phyloP scores from a whole-genome alignment of 2,113 vertebrate species.

The Macaca nemestrina region DNA sequence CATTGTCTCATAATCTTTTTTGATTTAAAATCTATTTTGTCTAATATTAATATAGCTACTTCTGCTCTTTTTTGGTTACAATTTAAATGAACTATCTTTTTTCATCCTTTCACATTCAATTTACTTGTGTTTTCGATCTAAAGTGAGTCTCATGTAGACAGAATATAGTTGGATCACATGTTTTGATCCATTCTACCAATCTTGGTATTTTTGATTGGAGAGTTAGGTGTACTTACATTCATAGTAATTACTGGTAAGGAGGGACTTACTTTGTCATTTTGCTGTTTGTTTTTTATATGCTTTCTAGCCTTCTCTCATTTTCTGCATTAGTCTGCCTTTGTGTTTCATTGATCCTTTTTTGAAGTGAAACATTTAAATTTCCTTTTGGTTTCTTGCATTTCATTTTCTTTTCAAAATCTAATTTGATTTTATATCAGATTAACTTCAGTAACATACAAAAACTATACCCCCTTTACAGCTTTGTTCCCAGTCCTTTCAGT shows the following conservation, averaged over 20 bases:
- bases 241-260: not conserved
- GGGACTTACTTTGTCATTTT: not conserved
- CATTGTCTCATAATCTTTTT: not conserved
- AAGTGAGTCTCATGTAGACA: not conserved
- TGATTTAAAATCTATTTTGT: not conserved
- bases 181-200: not conserved
- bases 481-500: not conserved
- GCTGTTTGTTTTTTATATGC: not conserved
- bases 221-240: not conserved
- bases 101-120: not conserved
- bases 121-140: not conserved
- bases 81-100: not conserved
- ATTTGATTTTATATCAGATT: not conserved
- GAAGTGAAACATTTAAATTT: not conserved
- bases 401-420: no score
- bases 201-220: not conserved
- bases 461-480: not conserved
- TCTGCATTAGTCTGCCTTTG: not conserved
- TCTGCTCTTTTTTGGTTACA: not conserved
- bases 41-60: not conserved
- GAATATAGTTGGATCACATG: not conserved
- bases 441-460: not conserved
- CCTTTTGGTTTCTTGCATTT: not conserved
- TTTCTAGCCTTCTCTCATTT: not conserved
- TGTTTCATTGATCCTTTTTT: not conserved